Evolutionary conservation across 2,113 vertebrate species (phyloP).

Genomic region (Mustelus asterias): DNA sequence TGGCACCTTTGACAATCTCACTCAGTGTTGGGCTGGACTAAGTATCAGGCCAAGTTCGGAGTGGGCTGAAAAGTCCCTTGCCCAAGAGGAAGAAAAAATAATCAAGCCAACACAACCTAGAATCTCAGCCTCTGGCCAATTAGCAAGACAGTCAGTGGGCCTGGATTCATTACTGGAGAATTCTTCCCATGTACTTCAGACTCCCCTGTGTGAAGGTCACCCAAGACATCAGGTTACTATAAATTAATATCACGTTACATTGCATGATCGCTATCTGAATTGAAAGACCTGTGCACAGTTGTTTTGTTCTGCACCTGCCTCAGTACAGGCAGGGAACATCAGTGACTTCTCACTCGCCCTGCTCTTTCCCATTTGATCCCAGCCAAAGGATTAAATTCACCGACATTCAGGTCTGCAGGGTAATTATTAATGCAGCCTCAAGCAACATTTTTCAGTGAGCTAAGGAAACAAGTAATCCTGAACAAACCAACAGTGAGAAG

Average conservation of each 20-base stretch:
- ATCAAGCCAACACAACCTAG: background rate
- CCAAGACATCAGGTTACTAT: background rate
- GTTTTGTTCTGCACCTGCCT: background rate
- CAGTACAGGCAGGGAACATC: background rate
- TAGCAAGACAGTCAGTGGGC: background rate
- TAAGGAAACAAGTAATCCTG: background rate
- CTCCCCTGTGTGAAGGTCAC: background rate
- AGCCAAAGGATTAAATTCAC: background rate
- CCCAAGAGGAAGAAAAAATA: background rate
- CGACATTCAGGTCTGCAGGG: background rate
- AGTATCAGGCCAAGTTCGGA: background rate
- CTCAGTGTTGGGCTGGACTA: background rate
- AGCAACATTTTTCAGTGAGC: background rate
- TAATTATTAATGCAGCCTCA: background rate
- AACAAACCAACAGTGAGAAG: background rate
- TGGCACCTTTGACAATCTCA: background rate
- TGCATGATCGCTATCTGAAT: background rate
- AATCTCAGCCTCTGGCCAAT: background rate
- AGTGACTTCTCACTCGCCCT: background rate
- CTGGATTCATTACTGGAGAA: background rate
- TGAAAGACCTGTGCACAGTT: background rate
- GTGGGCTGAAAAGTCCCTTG: background rate
- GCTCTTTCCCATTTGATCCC: background rate
- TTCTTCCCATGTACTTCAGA: background rate
- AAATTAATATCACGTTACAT: background rate